Percentiles rank a stretch among this genome's conserved stretches.
Evolutionary conservation across 1,140 invertebrate genomes (phyloP).

Genomic region (Aphelenchoides besseyi): DNA sequence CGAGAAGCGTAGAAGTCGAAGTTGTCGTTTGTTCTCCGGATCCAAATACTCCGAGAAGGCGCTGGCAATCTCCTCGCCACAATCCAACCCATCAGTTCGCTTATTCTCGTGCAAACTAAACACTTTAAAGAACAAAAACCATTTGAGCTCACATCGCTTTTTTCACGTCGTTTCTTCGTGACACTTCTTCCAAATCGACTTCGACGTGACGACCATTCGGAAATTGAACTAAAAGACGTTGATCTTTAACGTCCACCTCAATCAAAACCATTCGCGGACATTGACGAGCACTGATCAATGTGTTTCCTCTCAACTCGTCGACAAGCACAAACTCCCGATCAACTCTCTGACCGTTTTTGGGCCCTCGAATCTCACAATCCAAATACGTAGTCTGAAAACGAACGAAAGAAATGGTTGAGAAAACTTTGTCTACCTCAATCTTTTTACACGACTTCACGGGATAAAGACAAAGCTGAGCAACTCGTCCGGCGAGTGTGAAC

Average conservation of each 20-base stretch:
- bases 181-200: constrained; percentile 12
- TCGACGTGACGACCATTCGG: background rate
- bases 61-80: constrained; percentile 45
- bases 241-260: background rate
- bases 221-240: constrained; percentile 3
- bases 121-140: background rate
- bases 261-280: constrained; percentile 23
- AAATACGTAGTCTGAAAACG: background rate
- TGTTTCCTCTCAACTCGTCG: background rate
- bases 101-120: constrained; percentile 28
- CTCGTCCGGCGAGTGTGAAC: constrained; percentile 6
- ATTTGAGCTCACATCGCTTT: background rate
- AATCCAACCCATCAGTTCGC: constrained; percentile 45
- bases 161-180: constrained; percentile 2
- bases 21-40: constrained; percentile 20
- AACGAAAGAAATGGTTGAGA: background rate
- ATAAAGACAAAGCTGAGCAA: constrained; percentile 16
- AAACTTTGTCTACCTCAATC: background rate
- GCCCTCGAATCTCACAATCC: constrained; percentile 5
- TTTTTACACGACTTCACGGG: constrained; percentile 17
- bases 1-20: constrained; percentile 43
- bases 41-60: constrained; percentile 39
- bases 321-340: constrained; percentile 23
- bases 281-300: constrained; percentile 9
- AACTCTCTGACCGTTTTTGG: background rate